phyloP scores from a whole-genome alignment of 2,888 invertebrate species.

The Resseliella maxima region DNA sequence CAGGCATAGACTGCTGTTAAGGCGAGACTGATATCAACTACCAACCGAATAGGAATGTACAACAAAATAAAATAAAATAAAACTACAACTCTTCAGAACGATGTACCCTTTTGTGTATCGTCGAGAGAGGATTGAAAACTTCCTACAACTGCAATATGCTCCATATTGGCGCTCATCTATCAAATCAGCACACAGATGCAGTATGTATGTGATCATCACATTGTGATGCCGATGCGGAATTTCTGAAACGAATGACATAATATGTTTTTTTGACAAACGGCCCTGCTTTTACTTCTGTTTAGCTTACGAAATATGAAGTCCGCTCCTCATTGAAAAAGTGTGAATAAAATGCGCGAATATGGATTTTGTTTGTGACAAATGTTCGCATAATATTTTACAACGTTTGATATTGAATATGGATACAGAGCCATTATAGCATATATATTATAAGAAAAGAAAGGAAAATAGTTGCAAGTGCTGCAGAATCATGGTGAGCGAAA shows the following conservation, averaged over 20 bases:
- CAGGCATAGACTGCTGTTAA: constrained; percentile 7
- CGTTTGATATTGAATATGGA: not conserved
- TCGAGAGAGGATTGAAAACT: constrained; percentile 30
- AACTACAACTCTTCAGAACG: not conserved
- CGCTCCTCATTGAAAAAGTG: not conserved
- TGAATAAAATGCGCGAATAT: constrained; percentile 44
- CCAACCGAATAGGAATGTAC: constrained; percentile 34
- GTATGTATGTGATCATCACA: not conserved
- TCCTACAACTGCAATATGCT: constrained; percentile 50
- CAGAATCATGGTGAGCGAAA: not conserved
- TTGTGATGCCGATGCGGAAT: constrained; percentile 40
- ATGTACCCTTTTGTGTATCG: constrained; percentile 25
- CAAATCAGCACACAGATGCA: constrained; percentile 48
- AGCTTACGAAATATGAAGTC: constrained; percentile 23
- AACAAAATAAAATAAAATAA: not conserved
- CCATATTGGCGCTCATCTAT: constrained; percentile 51
- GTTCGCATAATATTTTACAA: constrained; percentile 45
- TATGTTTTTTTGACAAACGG: constrained; percentile 34
- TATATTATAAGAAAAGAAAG: not conserved
- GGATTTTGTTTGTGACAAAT: constrained; percentile 48
- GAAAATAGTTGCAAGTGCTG: not conserved
- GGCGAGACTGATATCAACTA: constrained; percentile 31
- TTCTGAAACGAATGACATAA: constrained; percentile 33
- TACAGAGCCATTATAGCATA: not conserved
- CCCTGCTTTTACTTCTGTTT: constrained; percentile 7